Base-by-base conservation (phyloP, 2,888 invertebrate species). In the Volucella bombylans region DNA sequence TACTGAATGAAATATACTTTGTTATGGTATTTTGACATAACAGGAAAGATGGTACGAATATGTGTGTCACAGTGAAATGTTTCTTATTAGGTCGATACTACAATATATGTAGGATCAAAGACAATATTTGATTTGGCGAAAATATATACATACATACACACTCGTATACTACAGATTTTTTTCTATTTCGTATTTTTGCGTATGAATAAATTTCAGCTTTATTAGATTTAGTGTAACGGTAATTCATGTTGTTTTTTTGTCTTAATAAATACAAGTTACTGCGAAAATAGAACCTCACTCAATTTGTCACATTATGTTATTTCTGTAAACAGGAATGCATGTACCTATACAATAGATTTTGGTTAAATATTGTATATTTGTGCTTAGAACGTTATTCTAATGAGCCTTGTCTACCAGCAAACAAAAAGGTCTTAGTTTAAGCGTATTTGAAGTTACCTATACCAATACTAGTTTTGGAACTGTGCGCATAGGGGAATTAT, bases 101-200 rank as follows among this genome's bases (percentile, higher is more conserved):
- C 18, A 23, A 2, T 2, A 59, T 74, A 74, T 81, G 69, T 57
- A 69, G 74, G 64, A 68, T 14, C 52, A 50, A 61, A 57, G 64
- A 81, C 69, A 64, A 64, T 57, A 69, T 69, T 43, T 81, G 68
- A 74, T 74, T 81, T 74, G 64, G 64, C 69, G 61, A 81, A 81
- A 64, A 64, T 12, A 38, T 18, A 8, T 12, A 38, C 11, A n/a
- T 38, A 23, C 31, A 31, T 31, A 31, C 6, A 31, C 6, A 31
- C 31, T 31, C 18, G 18, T 23, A 23, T 2, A 3, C 3, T 23
- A 23, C 2, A 6, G 31, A 31, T 31, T 31, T 31, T 31, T 6
- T 31, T 31, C 0, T 31, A 31, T 31, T 38, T 38, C 31, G 55
- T 31, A 38, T 62, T 62, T 49, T 49, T 31, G 49, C 55, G 49